Percentiles rank a stretch among this genome's conserved stretches.
phyloP scores from a whole-genome alignment of 92 coral and sea anemone species.

The Parazoanthus darwini region DNA sequence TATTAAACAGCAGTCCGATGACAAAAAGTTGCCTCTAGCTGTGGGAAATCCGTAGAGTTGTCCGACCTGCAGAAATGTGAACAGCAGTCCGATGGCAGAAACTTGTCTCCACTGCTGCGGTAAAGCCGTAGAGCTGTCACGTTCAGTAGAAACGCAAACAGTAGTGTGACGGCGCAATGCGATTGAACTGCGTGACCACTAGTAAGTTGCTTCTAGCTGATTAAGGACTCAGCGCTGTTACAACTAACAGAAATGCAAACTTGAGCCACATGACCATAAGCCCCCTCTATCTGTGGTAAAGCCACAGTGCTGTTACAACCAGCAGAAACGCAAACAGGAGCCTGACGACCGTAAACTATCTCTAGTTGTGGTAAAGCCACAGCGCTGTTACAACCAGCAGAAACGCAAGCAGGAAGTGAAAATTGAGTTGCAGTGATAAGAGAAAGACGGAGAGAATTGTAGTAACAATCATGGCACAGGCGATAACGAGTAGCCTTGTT shows the following conservation, averaged over 20 bases:
- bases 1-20: slow-evolving; percentile 32
- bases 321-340: slow-evolving; percentile 56
- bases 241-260: slow-evolving; percentile 48
- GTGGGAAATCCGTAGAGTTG: slow-evolving; percentile 64
- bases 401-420: slow-evolving; percentile 72
- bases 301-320: slow-evolving; percentile 64
- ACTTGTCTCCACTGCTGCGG: no score
- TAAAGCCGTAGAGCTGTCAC: no score
- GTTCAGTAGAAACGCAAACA: background rate
- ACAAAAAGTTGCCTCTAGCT: background rate
- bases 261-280: no score
- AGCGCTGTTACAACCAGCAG: slow-evolving; percentile 69
- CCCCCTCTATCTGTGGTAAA: slow-evolving; percentile 55
- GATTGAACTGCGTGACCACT: no score
- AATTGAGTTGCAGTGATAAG: slow-evolving; percentile 75
- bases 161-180: background rate
- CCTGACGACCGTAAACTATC: no score
- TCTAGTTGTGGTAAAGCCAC: slow-evolving; percentile 65
- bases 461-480: slow-evolving; percentile 89
- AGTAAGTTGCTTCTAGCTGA: slow-evolving; percentile 53
- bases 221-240: slow-evolving; percentile 65
- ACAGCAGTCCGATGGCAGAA: no score
- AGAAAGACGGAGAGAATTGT: slow-evolving; percentile 71
- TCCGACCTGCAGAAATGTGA: slow-evolving; percentile 17
- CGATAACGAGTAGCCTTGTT: slow-evolving; percentile 75